Evolutionary conservation across 2,888 invertebrate genomes (phyloP).

Genomic region (Protophormia terraenovae): DNA sequence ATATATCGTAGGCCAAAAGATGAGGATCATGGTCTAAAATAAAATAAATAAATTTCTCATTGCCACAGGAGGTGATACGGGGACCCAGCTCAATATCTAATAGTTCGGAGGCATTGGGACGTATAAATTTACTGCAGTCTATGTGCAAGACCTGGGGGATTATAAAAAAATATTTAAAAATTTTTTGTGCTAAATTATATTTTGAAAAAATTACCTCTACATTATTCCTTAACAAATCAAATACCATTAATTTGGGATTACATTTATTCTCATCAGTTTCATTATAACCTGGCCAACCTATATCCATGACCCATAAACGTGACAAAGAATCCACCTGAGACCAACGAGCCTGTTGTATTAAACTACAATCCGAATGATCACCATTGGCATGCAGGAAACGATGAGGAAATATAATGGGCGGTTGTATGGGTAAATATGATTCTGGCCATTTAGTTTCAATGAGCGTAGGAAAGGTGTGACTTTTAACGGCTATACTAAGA

Average conservation of each 20-base stretch:
- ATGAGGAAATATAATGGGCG: constrained; percentile 73
- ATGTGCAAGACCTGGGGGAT: constrained; percentile 72
- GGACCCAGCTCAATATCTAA: constrained; percentile 74
- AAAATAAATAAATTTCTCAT: constrained; percentile 77
- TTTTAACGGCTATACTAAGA: constrained; percentile 74
- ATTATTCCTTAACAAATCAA: constrained; percentile 77
- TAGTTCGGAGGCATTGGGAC: constrained; percentile 65
- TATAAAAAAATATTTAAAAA: not conserved
- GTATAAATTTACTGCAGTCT: constrained; percentile 74
- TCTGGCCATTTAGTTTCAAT: constrained; percentile 78
- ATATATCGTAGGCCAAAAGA: constrained; percentile 75
- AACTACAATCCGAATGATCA: constrained; percentile 71
- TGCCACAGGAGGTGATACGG: constrained; percentile 70
- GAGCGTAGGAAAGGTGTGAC: constrained; percentile 74
- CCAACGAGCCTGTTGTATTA: constrained; percentile 77
- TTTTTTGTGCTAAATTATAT: not conserved
- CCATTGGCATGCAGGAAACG: constrained; percentile 72
- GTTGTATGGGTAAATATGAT: constrained; percentile 73
- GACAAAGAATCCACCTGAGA: constrained; percentile 78
- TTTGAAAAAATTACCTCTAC: constrained; percentile 70
- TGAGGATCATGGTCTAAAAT: constrained; percentile 71
- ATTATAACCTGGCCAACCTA: constrained; percentile 70
- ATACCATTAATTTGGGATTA: constrained; percentile 76
- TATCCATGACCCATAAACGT: constrained; percentile 78
- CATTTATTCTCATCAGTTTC: constrained; percentile 67